Base-by-base conservation (phyloP, 2,797 vertebrate species). In the Pelodytes ibericus region DNA sequence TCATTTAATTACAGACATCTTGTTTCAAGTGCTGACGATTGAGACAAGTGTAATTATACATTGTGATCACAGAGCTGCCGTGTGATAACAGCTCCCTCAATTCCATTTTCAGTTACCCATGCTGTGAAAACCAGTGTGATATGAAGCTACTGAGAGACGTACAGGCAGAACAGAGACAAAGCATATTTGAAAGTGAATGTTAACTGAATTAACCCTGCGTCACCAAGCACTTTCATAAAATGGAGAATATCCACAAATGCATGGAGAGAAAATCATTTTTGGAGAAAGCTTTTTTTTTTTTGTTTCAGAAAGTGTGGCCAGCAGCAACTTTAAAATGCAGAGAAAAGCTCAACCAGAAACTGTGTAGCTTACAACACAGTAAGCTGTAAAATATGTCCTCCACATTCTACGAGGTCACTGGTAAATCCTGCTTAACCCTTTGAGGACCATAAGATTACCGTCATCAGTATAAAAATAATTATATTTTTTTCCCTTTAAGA, bases 11-110 rank as follows among this genome's bases (percentile, higher is more conserved):
- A 66, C 47, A 69, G 41, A 49, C 26, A 73, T 73, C 77, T 72
- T 44, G 39, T 56, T 79, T 62, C 64, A 69, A 79, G 71, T 73
- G 71, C 65, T 79, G 77, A 68, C 64, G 44, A 79, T 73, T 79
- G 57, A 73, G 77, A 74, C 77, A 79, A 73, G 77, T 73, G 56
- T 79, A 79, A 74, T 79, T 74, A 79, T 71, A 74, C 77, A 57
- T 69, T 63, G 77, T 69, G 77, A 79, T 73, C 71, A 73, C 77
- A 73, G 71, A 69, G 57, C 77, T 30, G 20, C 58, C 22, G 58
- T 57, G 71, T 63, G 71, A 79, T 79, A 73, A 69, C 77, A 73
- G 77, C 39, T 79, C 64, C 56, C 27, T 39, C 76, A 62, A 74
- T 79, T 47, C 71, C 57, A 73, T 79, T 79, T 72, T 79, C 76